phyloP scores from a whole-genome alignment of 2,888 invertebrate genomes.

The Trisateles emortualis region DNA sequence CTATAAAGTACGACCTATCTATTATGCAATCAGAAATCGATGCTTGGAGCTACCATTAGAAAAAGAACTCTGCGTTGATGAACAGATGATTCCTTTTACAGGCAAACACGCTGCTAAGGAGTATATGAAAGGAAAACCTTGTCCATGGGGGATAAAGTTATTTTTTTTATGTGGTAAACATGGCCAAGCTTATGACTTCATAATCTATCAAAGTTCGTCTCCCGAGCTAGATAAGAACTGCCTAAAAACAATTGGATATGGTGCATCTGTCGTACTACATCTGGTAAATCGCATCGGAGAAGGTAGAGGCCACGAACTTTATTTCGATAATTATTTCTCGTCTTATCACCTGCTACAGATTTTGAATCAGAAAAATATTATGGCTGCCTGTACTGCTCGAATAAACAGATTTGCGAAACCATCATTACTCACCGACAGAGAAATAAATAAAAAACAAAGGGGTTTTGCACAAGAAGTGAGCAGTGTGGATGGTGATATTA shows the following conservation, averaged over 20 bases:
- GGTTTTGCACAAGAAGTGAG: constrained; percentile 40
- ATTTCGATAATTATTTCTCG: constrained; percentile 49
- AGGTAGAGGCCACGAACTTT: constrained; percentile 36
- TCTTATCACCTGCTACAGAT: constrained; percentile 40
- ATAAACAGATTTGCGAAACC: constrained; percentile 41
- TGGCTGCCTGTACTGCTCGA: constrained; percentile 42
- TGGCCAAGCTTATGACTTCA: constrained; percentile 45
- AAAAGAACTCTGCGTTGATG: constrained; percentile 44
- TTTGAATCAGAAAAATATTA: constrained; percentile 36
- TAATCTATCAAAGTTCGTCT: constrained; percentile 43
- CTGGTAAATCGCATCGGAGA: constrained; percentile 43
- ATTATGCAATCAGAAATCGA: constrained; percentile 41
- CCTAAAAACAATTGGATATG: constrained; percentile 39
- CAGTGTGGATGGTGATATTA: constrained; percentile 40
- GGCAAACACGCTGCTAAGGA: constrained; percentile 41
- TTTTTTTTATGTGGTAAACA: constrained; percentile 47
- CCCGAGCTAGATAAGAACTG: constrained; percentile 39
- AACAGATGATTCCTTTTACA: constrained; percentile 47
- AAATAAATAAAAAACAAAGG: constrained; percentile 34
- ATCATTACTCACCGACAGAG: constrained; percentile 40
- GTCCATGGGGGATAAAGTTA: constrained; percentile 41
- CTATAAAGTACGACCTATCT: constrained; percentile 45
- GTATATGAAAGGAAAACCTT: constrained; percentile 45
- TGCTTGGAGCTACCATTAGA: constrained; percentile 44
- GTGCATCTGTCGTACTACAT: constrained; percentile 41